Evolutionary conservation across 2,797 vertebrate genomes (phyloP), one percentile per base, ranked within the genome.

Genomic region (Eleutherodactylus coqui): DNA sequence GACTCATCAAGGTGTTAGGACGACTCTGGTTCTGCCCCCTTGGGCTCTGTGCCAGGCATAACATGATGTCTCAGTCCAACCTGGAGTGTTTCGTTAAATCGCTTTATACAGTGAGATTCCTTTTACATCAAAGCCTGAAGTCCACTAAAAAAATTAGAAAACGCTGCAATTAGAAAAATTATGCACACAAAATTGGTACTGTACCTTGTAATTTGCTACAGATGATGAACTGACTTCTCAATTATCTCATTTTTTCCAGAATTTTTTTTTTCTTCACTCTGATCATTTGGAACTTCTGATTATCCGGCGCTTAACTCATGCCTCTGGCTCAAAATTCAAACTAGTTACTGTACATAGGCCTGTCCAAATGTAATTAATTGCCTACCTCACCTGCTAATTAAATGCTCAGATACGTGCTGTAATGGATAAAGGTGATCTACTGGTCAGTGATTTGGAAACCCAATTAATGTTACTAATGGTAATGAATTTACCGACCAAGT

Each of bases 401-500:
- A 45, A 72, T 43, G 69, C 69, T 72, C 69, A 43, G 69, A 41
- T 43, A 45, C 8, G 69, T 45, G 24, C 69, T 72, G 69, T 43
- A 72, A 72, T 72, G 69, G 69, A 72, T 41, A 72, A 72, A 72
- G 69, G 69, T 72, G 69, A 72, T 43, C 38, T 72, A 72, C 69
- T 72, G 69, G 69, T 72, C 69, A 72, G n/a, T 45, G 69, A 27
- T 72, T 72, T 45, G 24, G 69, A 72, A 72, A 72, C 41, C 69
- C 69, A 72, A 72, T 72, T 72, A 72, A 43, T 72, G 69, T 45
- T 72, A 14, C 69, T 72, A 43, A 72, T 27, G 36, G 69, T 72
- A 72, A 72, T 72, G 38, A 72, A 72, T 72, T 43, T 45, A 43
- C 69, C 10, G 11, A 4, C 64, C 16, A 67, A 67, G 34, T 32